phyloP scores from a whole-genome alignment of 1,140 invertebrate genomes.

The Holcopasites calliopsidis region DNA sequence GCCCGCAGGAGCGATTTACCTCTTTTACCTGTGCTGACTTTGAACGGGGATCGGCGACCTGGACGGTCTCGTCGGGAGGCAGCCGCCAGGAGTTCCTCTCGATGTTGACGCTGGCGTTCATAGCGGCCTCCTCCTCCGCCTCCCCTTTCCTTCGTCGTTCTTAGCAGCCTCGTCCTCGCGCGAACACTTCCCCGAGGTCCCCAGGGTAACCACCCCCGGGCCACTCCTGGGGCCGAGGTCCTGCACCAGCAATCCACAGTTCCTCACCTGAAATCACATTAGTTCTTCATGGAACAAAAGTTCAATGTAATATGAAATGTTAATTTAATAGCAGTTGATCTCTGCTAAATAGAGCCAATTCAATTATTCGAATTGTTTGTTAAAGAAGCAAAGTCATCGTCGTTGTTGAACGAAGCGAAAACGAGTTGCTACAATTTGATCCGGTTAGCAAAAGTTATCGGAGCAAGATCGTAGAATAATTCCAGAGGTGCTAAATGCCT shows the following conservation, averaged over 20 bases:
- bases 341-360: no score
- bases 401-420: constrained; percentile 13
- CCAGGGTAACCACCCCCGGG: constrained; percentile 71
- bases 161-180: constrained; percentile 65
- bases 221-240: constrained; percentile 74
- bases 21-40: constrained; percentile 85
- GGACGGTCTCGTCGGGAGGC: constrained; percentile 92
- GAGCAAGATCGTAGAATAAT: not conserved
- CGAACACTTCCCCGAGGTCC: constrained; percentile 65
- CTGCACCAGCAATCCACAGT: constrained; percentile 66
- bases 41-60: constrained; percentile 90
- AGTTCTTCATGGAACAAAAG: no score
- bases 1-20: constrained; percentile 61
- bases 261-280: constrained; percentile 71
- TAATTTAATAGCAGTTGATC: no score
- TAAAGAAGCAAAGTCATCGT: not conserved
- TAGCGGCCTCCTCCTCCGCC: constrained; percentile 77
- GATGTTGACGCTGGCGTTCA: constrained; percentile 91
- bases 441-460: not conserved
- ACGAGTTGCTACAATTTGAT: not conserved
- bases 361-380: no score
- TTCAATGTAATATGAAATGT: no score
- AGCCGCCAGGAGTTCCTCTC: constrained; percentile 92
- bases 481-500: not conserved
- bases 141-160: constrained; percentile 61